Base-by-base conservation (phyloP, 1,140 invertebrate species). In the Conus ventricosus region DNA sequence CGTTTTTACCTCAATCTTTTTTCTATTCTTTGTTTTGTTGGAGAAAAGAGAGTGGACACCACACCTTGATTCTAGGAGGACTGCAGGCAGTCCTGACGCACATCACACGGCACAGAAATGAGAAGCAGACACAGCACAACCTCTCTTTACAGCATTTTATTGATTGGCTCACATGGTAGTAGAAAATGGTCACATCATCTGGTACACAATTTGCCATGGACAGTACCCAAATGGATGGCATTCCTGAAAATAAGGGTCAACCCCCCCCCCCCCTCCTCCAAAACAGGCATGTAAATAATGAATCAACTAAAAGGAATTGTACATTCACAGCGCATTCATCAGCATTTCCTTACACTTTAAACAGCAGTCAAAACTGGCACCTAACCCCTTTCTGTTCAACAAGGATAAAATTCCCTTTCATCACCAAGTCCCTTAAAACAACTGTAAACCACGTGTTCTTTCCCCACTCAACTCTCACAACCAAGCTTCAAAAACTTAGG, bases 141-240 rank as follows among this genome's bases (percentile, higher is more conserved):
- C 93, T 95, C 94, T 92, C 94, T 91, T 92, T 92, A 91, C 76
- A 87, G 67, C 55, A 85, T 57, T 85, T 90, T 89, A 84, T 88
- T 75, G n/a, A 57, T 55, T 25, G 25, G 15, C 67, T 87, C 80
- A 60, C 25, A 6, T 53, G 10, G 53, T 87, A 23, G 87, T 88
- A 88, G 60, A 84, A 88, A 88, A 88, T 13, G 83, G 23, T 51
- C 83, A 55, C 20, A 27, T 67, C 57, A 60, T 63, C n/a, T 39
- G 54, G 39, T 84, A 85, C 25, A 75, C 54, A n/a, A 53, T 6
- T 60, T 53, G 4, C 39, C 15, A 85, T 23, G 27, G 11, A 84
- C 63, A 67, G 25, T 17, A 15, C 39, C 27, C 51, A 83, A 55
- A 55, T 57, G 54, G 25, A 39, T 82, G 51, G 20, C 67, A 23